A percentile compares a stretch with the other conserved stretches of the same genome.
Evolutionary conservation across 2,888 invertebrate genomes (phyloP).

Genomic region (Trichogramma dendrolimi): DNA sequence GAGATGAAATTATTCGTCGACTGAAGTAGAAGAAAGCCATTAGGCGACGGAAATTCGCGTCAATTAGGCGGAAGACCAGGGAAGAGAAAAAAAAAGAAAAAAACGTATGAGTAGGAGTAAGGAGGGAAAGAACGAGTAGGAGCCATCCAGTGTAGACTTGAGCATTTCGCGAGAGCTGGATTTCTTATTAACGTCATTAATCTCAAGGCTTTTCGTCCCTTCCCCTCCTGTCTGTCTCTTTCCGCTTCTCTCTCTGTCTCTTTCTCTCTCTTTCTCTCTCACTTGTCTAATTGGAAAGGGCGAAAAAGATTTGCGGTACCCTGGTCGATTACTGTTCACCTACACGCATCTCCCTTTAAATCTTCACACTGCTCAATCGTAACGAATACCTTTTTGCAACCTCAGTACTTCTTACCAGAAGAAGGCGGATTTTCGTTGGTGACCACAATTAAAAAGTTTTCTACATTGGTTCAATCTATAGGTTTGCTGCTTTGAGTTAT

Average conservation of each 20-base stretch:
- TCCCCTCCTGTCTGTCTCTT: not conserved
- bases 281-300: slow-evolving; percentile 11
- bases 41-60: slow-evolving; percentile 33
- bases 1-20: slow-evolving; percentile 20
- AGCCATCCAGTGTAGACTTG: not conserved
- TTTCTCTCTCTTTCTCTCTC: not conserved
- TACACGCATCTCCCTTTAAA: not conserved
- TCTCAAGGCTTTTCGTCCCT: slow-evolving; percentile 28
- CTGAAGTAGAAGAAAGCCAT: slow-evolving; percentile 21
- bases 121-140: not conserved
- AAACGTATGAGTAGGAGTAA: not conserved
- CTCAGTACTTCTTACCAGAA: slow-evolving; percentile 12
- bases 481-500: too few species aligned
- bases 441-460: not conserved
- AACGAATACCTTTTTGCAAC: not conserved
- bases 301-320: slow-evolving; percentile 21
- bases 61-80: slow-evolving; percentile 19
- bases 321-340: slow-evolving; percentile 4
- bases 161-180: slow-evolving; percentile 18
- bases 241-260: too few species aligned
- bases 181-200: slow-evolving; percentile 45
- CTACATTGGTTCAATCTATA: too few species aligned
- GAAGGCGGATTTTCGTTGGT: slow-evolving; percentile 19
- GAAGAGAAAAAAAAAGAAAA: slow-evolving; percentile 16
- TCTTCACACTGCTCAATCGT: not conserved